Conservation (phyloP, 2,888 invertebrate genomes). For the Ochlodes sylvanus region DNA sequence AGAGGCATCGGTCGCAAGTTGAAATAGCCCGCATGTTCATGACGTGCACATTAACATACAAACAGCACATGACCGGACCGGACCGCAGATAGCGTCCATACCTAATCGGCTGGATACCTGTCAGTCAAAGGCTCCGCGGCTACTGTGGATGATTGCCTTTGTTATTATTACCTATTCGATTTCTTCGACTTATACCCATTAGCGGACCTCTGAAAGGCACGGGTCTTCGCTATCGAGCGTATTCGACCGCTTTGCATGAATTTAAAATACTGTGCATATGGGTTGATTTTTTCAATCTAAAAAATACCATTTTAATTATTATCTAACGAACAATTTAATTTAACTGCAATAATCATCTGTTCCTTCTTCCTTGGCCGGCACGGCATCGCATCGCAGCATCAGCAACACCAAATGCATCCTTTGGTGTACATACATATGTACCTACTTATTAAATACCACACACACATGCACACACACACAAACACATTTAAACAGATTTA, state of each 20-base stretch:
- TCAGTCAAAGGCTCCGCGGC: constrained; percentile 67
- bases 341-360: too few species aligned
- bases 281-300: too few species aligned
- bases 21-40: constrained; percentile 58
- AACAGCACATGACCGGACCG: constrained; percentile 72
- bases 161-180: constrained; percentile 62
- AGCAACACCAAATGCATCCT: too few species aligned
- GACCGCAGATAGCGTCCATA: constrained; percentile 72
- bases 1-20: constrained; percentile 60
- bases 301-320: too few species aligned
- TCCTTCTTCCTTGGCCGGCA: too few species aligned
- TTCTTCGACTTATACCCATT: constrained; percentile 40
- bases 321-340: too few species aligned
- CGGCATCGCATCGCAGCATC: too few species aligned
- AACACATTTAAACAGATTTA: too few species aligned
- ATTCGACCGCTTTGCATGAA: not conserved
- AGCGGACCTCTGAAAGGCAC: not conserved
- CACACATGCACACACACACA: too few species aligned
- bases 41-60: constrained; percentile 78
- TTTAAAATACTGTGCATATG: too few species aligned
- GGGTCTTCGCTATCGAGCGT: not conserved
- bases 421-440: too few species aligned
- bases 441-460: too few species aligned
- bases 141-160: constrained; percentile 60
- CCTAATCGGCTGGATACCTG: constrained; percentile 73